phyloP scores from a whole-genome alignment of 2,888 invertebrate genomes.

The Drosophila rubida region DNA sequence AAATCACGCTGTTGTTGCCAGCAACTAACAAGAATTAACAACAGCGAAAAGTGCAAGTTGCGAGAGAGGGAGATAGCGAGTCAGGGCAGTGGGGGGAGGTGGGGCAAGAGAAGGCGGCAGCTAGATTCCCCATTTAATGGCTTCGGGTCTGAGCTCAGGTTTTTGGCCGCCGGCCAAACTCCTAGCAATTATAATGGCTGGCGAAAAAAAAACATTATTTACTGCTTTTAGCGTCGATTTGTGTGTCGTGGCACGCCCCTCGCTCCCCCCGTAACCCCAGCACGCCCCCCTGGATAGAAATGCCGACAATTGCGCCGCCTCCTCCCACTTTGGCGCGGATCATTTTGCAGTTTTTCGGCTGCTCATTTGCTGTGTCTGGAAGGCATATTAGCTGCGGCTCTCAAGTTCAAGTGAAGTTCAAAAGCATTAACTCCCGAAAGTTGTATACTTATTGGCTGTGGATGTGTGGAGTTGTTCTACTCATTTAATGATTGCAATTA shows the following conservation, averaged over 20 bases:
- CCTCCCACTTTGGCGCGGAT: conserved; percentile 25
- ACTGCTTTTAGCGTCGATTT: conserved; percentile 69
- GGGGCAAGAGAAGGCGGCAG: not conserved
- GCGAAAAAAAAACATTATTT: conserved; percentile 43
- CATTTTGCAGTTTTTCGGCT: conserved; percentile 17
- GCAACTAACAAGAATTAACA: conserved; percentile 39
- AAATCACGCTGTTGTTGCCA: conserved; percentile 46
- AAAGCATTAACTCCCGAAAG: no score
- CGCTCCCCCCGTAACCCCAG: conserved; percentile 3
- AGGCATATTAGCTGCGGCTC: not conserved
- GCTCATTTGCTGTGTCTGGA: not conserved
- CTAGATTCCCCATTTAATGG: conserved; percentile 30
- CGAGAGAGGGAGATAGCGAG: not conserved
- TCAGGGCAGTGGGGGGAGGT: not conserved
- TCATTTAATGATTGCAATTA: no score
- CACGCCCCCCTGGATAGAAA: conserved; percentile 29
- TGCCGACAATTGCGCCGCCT: conserved; percentile 45
- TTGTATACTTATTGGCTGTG: no score
- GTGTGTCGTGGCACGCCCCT: conserved; percentile 57
- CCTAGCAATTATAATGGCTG: conserved; percentile 52
- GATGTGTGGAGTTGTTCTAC: no score
- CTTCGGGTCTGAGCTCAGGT: conserved; percentile 16
- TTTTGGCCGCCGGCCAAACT: conserved; percentile 16
- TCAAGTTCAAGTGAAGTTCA: not conserved
- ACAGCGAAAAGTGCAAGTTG: conserved; percentile 49